Conservation (phyloP, 2,113 vertebrate species). For the Pseudonaja textilis region DNA sequence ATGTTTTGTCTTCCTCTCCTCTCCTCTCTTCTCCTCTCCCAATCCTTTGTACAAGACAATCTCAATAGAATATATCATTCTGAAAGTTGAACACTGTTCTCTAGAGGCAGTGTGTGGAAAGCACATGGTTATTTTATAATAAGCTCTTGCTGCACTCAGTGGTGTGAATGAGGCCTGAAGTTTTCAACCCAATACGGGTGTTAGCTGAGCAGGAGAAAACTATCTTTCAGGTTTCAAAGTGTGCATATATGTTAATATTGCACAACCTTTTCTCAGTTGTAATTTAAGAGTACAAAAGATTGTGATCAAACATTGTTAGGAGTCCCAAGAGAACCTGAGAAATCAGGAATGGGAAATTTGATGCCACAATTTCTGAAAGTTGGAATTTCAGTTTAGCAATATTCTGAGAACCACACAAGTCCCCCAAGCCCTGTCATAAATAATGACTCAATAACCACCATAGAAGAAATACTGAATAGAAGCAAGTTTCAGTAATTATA, state of each 20-base stretch:
- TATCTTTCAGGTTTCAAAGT: not conserved
- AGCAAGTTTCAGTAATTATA: no score
- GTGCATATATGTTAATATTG: not conserved
- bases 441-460: not conserved
- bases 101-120: rapidly evolving
- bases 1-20: not conserved
- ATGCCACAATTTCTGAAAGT: not conserved
- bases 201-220: not conserved
- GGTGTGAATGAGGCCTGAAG: not conserved
- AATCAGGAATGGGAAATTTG: not conserved
- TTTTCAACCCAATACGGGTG: no score
- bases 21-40: not conserved
- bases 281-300: not conserved
- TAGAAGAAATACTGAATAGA: no score
- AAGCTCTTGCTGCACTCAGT: not conserved
- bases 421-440: not conserved
- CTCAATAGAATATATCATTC: not conserved
- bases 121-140: rapidly evolving
- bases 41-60: not conserved
- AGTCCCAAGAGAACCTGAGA: not conserved
- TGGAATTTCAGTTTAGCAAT: not conserved
- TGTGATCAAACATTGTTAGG: not conserved
- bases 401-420: not conserved
- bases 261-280: not conserved
- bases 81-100: not conserved